These are phyloP conservation scores for Psophia crepitans DNA, from an alignment of 2,113 vertebrate species.

Conservation along the genomic window DNA sequence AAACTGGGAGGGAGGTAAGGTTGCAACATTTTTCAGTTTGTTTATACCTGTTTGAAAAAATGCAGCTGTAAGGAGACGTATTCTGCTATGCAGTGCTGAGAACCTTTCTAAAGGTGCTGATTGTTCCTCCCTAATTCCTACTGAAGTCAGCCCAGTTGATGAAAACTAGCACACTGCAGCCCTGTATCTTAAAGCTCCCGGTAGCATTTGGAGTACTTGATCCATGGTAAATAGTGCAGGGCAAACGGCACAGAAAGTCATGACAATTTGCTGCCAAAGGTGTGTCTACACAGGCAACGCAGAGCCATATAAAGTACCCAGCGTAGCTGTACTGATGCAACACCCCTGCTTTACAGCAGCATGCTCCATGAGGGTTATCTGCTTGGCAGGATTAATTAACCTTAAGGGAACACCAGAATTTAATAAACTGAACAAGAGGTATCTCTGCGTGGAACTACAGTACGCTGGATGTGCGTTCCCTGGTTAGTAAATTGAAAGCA, in stretches of 20 bases:
- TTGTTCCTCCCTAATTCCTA: background rate
- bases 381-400: slow-evolving; percentile 54
- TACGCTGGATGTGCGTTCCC: slow-evolving; percentile 12
- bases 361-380: background rate
- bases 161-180: background rate
- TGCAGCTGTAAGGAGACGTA: background rate
- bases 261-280: background rate
- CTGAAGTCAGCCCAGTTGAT: background rate
- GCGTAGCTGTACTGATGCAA: background rate
- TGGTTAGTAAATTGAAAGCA: slow-evolving; percentile 51
- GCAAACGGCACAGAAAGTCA: background rate
- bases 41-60: background rate
- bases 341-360: background rate
- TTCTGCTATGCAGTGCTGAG: background rate
- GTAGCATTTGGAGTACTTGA: background rate
- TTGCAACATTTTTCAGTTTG: background rate
- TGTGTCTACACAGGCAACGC: background rate
- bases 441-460: slow-evolving; percentile 53
- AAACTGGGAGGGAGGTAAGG: background rate
- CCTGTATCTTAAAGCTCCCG: background rate
- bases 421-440: slow-evolving; percentile 51
- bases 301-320: background rate
- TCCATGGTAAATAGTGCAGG: background rate
- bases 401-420: slow-evolving; percentile 48
- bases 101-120: background rate